Base-by-base conservation (phyloP, 2,113 vertebrate species). In the Mustela lutreola region DNA sequence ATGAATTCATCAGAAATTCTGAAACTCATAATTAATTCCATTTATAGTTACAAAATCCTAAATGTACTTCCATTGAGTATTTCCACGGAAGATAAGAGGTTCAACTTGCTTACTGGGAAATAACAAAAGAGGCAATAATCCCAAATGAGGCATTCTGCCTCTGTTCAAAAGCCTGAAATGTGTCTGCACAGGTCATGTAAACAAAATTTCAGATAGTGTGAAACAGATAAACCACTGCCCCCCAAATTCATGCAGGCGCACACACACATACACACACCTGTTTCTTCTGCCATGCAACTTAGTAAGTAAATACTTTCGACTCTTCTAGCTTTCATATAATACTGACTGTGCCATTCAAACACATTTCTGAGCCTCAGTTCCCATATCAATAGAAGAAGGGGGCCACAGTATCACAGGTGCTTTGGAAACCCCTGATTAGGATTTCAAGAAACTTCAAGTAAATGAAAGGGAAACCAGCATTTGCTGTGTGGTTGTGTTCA, bases 1-100 rank as follows among this genome's bases (percentile, higher is more conserved):
- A 91, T 67, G 79, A 67, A 94, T 50, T 50, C 42, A 92, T 87
- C n/a, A 93, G 58, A 73, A 75, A 79, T 78, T 73, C 36, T 96
- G 94, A 76, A 75, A 12, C 39, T 91, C 31, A 60, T 81, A 76
- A 82, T 95, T 84, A 86, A 93, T 90, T 92, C 84, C 33, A 48
- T 56, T 36, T 84, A 56, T 63, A 88, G 67, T 87, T 48, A 94
- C 60, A 94, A 86, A 8, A 84, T 26, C 22, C 16, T 93, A 80
- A 48, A 73, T 96, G 4, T 62, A 80, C 89, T 76, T 50, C 26
- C 58, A 89, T 11, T 58, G 22, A 86, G 8, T 95, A 86, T 88
- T 48, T 95, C 78, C 63, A 70, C 48, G 1, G 71, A 60, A 95
- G 71, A 80, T 79, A 79, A 95, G 53, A 82, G 26, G 33, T 53